Conservation (phyloP, 2,797 vertebrate species). For the Sebastes taczanowskii region DNA sequence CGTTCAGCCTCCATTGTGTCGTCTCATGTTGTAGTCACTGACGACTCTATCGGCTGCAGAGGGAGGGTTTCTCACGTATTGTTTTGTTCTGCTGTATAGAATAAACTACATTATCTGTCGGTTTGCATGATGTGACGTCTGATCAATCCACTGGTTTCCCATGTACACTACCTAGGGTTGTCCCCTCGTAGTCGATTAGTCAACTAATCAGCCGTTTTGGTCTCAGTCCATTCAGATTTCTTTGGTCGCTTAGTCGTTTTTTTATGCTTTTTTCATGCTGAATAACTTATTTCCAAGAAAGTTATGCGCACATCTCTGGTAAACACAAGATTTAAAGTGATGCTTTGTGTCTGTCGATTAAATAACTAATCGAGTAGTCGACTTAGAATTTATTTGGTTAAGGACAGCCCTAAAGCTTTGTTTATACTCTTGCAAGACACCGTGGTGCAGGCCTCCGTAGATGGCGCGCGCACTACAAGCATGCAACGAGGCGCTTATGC, state of each 20-base stretch:
- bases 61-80: conserved; percentile 48
- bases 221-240: neutral
- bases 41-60: neutral
- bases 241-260: neutral
- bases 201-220: neutral
- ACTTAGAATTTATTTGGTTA: no score
- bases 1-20: conserved; percentile 10
- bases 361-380: no score
- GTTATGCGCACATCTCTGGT: no score
- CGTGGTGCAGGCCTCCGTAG: no score
- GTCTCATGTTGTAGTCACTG: neutral
- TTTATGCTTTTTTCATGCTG: neutral
- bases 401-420: no score
- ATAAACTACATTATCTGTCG: conserved; percentile 28
- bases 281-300: neutral
- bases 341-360: no score
- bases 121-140: conserved; percentile 1
- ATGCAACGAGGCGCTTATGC: no score
- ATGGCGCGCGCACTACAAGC: no score
- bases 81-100: conserved; percentile 43
- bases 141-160: neutral
- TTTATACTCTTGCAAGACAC: no score
- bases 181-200: no score
- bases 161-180: neutral
- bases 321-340: no score